Percentiles rank a stretch among this genome's conserved stretches.
phyloP scores from a whole-genome alignment of 2,888 invertebrate genomes.

The Cheilosia grossa region DNA sequence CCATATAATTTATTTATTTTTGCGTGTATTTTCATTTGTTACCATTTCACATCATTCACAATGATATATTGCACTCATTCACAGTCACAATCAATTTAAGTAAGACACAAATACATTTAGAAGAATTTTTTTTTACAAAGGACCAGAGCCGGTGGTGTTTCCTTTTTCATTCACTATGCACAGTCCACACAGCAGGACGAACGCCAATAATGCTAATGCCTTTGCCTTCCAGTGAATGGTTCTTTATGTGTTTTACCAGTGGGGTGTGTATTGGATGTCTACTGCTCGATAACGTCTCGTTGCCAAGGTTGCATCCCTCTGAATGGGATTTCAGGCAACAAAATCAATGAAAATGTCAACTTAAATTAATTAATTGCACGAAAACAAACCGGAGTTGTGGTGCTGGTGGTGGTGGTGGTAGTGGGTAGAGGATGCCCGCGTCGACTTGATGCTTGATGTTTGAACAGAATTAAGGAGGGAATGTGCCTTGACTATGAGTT shows the following conservation, averaged over 20 bases:
- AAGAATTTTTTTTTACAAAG: constrained; percentile 36
- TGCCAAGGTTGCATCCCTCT: constrained; percentile 50
- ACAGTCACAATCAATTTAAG: constrained; percentile 53
- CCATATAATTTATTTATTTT: constrained; percentile 69
- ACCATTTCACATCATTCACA: constrained; percentile 57
- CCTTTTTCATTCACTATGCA: constrained; percentile 9
- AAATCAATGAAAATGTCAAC: constrained; percentile 73
- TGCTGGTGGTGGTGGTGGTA: not conserved
- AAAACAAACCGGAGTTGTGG: constrained; percentile 31
- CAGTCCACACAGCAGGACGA: constrained; percentile 7
- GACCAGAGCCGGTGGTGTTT: constrained; percentile 42
- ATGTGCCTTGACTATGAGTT: constrained; percentile 3
- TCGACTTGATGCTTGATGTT: constrained; percentile 9
- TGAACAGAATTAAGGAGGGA: not conserved
- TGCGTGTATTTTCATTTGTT: constrained; percentile 68
- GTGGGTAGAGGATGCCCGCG: constrained; percentile 12
- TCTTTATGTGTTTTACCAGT: constrained; percentile 24
- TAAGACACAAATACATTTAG: constrained; percentile 53
- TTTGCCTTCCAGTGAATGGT: constrained; percentile 32
- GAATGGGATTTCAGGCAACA: constrained; percentile 40
- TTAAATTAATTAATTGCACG: constrained; percentile 73
- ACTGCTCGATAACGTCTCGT: constrained; percentile 43
- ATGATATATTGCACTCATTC: constrained; percentile 56
- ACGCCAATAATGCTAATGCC: constrained; percentile 52
- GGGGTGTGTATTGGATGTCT: constrained; percentile 30